A percentile compares a stretch with the other conserved stretches of the same genome.
These are phyloP conservation scores for Phalacrocorax pelagicus DNA, from an alignment of 2,113 vertebrate species.

Conservation along the genomic window DNA sequence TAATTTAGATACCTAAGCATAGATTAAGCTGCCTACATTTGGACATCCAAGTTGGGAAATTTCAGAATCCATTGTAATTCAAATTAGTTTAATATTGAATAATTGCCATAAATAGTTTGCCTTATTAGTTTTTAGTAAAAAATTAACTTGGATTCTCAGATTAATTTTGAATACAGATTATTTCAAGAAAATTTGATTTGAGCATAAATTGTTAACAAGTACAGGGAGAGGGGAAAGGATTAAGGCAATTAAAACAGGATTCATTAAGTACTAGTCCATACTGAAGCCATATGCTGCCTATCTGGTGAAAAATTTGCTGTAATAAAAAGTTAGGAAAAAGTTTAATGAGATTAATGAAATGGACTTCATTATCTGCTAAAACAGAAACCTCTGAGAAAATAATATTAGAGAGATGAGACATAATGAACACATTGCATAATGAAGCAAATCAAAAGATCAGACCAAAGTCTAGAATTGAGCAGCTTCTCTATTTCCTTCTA, in stretches of 20 bases:
- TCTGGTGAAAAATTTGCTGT: not conserved
- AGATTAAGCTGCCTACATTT: not conserved
- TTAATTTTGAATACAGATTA: not conserved
- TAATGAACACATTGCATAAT: not conserved
- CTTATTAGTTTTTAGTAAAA: not conserved
- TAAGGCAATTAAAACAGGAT: not conserved
- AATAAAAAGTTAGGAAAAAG: not conserved
- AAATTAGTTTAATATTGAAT: not conserved
- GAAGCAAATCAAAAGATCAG: not conserved
- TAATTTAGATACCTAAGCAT: not conserved
- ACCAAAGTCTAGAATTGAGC: not conserved
- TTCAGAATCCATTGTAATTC: not conserved
- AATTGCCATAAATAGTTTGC: not conserved
- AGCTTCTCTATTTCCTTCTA: not conserved
- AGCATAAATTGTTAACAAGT: not conserved
- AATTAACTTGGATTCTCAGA: not conserved
- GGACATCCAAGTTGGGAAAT: not conserved
- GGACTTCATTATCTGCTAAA: not conserved
- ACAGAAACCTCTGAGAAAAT: not conserved
- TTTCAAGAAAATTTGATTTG: not conserved
- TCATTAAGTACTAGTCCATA: not conserved
- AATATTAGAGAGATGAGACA: not conserved
- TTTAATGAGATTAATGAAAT: not conserved
- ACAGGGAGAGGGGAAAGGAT: not conserved
- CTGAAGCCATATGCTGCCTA: not conserved